Base-by-base conservation (phyloP, 2,113 vertebrate genomes). In the Lophochroa leadbeateri region DNA sequence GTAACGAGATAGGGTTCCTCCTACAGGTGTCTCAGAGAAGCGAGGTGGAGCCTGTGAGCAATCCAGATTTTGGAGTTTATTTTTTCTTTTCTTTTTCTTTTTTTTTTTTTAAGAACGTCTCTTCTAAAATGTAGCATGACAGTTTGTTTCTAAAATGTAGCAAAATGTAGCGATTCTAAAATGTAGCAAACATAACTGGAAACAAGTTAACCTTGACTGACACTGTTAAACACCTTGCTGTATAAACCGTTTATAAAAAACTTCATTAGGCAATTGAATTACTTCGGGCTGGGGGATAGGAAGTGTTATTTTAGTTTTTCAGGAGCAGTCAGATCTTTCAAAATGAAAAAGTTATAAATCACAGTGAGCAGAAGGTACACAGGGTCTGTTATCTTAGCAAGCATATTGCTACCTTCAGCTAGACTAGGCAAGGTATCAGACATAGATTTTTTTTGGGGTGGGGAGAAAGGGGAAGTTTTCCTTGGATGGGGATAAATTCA, bases 1-100 rank as follows among this genome's bases (percentile, higher is more conserved):
- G 6, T 27, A 58, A 63, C 2, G 12, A 67, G 37, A 77, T 17
- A 35, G 7, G 3, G 4, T 33, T 85, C 47, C 11, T 94, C 37
- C 41, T 75, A 35, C 25, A 91, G 17, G 15, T 70, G 24, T 43
- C 53, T 70, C 27, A 44, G 64, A 65, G 65, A 65, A 75, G 8
- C 0, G 6, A 94, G 39, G 43, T 60, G 46, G 37, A 86, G 35
- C 16, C 23, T 17, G 13, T 14, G 8, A 46, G n/a, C 13, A 61
- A 41, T 43, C 33, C 11, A 35, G 63, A 37, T 41, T 77, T 63
- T 47, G 28, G 41, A 49, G 7, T 13, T 31, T 57, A 43, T 17
- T 3, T 15, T 16, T 17, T 6, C 9, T 41, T 7, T 6, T 2
- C 10, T 11, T 39, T 39, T 39, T 37, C 37, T 37, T 3, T 4